Percentiles rank a stretch among this genome's conserved stretches.
Conservation (phyloP, 2,888 invertebrate species). For the Lasioglossum vierecki region DNA sequence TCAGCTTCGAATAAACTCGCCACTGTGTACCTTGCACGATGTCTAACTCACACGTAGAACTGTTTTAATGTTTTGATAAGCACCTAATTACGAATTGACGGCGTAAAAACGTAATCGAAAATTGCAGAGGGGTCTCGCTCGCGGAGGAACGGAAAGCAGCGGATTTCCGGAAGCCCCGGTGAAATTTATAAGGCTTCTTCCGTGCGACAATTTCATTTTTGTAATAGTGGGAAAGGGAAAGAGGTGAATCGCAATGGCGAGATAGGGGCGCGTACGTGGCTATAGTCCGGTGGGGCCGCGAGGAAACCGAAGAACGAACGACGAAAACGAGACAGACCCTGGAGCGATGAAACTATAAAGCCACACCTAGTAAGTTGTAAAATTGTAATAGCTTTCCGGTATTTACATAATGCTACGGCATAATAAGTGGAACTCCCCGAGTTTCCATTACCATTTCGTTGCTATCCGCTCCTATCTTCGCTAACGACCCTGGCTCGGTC, state of each 20-base stretch:
- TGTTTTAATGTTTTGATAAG: neutral
- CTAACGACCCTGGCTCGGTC: slow-evolving; percentile 71
- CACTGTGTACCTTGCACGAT: neutral
- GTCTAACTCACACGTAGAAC: neutral
- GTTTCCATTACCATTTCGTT: slow-evolving; percentile 77
- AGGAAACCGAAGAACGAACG: slow-evolving; percentile 28
- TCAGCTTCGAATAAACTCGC: neutral
- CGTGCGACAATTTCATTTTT: slow-evolving; percentile 61
- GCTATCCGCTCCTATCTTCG: slow-evolving; percentile 75
- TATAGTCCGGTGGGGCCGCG: slow-evolving; percentile 10
- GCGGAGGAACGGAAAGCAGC: neutral
- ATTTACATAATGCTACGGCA: slow-evolving; percentile 82
- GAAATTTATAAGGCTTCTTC: slow-evolving; percentile 23
- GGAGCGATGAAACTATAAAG: slow-evolving; percentile 80
- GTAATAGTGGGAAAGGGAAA: slow-evolving; percentile 13
- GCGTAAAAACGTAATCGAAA: slow-evolving; percentile 3
- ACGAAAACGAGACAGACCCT: slow-evolving; percentile 58
- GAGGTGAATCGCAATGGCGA: slow-evolving; percentile 27
- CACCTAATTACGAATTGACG: neutral
- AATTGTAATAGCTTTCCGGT: slow-evolving; percentile 82
- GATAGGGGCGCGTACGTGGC: slow-evolving; percentile 35
- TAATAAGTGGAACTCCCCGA: slow-evolving; percentile 80
- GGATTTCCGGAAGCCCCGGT: slow-evolving; percentile 28
- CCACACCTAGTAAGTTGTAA: slow-evolving; percentile 81
- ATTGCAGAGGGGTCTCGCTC: neutral